Conservation (phyloP, 2,888 invertebrate species). For the Chydorus sphaericus region DNA sequence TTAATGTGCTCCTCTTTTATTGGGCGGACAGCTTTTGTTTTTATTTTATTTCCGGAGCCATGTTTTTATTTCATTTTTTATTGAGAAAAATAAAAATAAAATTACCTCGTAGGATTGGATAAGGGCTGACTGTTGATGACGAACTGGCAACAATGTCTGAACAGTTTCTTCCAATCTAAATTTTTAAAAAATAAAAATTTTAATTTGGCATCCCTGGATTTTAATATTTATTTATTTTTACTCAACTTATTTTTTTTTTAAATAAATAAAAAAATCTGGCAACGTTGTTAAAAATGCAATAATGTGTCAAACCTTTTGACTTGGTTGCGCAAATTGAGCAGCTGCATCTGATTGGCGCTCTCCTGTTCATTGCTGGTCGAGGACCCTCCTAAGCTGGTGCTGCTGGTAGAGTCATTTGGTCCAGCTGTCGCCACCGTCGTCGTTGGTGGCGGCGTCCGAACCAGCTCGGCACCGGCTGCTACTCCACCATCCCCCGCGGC, state of each 20-base stretch:
- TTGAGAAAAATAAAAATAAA: no score
- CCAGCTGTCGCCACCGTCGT: no score
- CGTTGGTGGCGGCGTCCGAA: background rate
- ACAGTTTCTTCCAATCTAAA: constrained; percentile 63
- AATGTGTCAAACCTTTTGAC: constrained; percentile 6
- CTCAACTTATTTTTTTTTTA: background rate
- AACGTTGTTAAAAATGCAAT: no score
- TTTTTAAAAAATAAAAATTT: background rate
- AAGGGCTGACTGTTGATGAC: constrained; percentile 10
- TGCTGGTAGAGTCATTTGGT: no score
- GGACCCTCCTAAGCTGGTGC: no score
- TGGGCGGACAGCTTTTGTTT: no score
- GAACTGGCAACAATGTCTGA: constrained; percentile 43
- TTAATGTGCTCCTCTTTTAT: no score
- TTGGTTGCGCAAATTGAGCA: constrained; percentile 7
- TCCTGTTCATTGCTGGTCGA: no score
- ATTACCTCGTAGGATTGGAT: constrained; percentile 11
- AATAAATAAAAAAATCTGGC: background rate
- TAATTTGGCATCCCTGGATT: background rate
- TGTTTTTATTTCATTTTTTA: no score
- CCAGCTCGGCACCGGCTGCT: background rate
- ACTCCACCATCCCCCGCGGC: background rate
- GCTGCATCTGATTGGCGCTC: constrained; percentile 8
- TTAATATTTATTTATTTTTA: no score
- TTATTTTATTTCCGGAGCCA: no score